phyloP scores from a whole-genome alignment of 2,113 vertebrate species.

The Gallinago jamesoni region DNA sequence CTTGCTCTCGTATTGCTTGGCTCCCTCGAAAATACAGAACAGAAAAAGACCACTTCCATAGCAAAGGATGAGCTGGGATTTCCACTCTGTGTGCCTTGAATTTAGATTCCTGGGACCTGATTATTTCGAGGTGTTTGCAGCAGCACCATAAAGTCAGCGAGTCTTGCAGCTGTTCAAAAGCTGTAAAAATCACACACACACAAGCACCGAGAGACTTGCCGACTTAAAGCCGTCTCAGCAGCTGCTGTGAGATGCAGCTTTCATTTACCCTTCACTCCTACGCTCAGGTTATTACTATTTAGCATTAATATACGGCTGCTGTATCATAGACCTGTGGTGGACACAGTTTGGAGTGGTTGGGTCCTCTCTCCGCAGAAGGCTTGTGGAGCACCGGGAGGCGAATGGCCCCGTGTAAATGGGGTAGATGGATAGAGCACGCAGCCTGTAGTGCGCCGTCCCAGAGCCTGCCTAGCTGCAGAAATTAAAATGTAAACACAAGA shows the following conservation, averaged over 20 bases:
- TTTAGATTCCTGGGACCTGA: not conserved
- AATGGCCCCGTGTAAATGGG: not conserved
- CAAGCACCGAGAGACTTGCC: not conserved
- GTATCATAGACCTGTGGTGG: not conserved
- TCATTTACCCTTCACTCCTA: conserved; percentile 21
- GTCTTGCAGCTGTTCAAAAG: conserved; percentile 33
- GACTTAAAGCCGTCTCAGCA: not conserved
- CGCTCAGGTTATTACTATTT: not conserved
- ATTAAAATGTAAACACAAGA: conserved; percentile 69
- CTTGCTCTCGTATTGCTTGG: not conserved
- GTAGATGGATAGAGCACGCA: conserved; percentile 28
- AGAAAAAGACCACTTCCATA: not conserved
- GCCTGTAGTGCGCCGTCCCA: not conserved
- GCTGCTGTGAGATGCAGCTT: not conserved
- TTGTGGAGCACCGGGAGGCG: not conserved
- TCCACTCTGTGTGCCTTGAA: conserved; percentile 20
- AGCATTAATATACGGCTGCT: conserved; percentile 7
- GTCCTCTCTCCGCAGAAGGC: not conserved
- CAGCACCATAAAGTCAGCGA: not conserved
- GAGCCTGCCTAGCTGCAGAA: conserved; percentile 54
- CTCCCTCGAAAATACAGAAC: not conserved
- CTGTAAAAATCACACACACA: conserved; percentile 1
- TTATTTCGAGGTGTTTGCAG: conserved; percentile 28
- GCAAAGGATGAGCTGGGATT: conserved; percentile 10
- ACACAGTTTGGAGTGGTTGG: not conserved